Base-by-base conservation (phyloP, 2,797 vertebrate species). In the Chrysocyon brachyurus region DNA sequence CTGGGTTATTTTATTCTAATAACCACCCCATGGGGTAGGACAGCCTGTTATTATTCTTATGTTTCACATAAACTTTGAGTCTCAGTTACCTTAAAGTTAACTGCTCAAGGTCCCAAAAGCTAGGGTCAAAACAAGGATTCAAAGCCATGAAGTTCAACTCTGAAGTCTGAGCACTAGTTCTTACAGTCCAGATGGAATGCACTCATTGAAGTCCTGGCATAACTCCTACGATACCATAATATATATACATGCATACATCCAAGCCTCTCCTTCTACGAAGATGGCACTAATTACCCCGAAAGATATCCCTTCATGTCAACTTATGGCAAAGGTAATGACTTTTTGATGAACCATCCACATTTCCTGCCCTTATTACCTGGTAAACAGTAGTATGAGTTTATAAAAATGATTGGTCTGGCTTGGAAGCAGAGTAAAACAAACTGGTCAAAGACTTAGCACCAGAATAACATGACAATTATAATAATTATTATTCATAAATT, bases 361-460 rank as follows among this genome's bases (percentile, higher is more conserved):
- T 89, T 95, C 87, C 49, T 91, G n/a, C 9, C 46, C 52, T 89
- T 94, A 73, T 31, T 94, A 82, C 26, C 49, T 88, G 84, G 49
- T 28, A 92, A 91, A 91, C 33, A 94, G 88, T 21, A 95, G 31
- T 75, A 83, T 93, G 33, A 56, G 2, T 92, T 94, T 92, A 94
- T 92, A 85, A 97, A 95, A 79, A 94, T 93, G 49, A 97, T 21
- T 59, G 31, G 21, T 84, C 64, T 91, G 73, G 33, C 66, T 83
- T 72, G 49, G 72, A 98, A 97, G 52, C 61, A 89, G 36, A 86
- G 16, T 87, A 5, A 92, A 97, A 86, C 14, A 83, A 93, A 89
- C 16, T 75, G 31, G 8, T 89, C 64, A 33, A 75, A 87, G 24
- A 96, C 40, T 87, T 87, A 78, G 31, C 46, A 93, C 31, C 11